Evolutionary conservation across 2,113 vertebrate species (phyloP), one percentile per base, ranked within the genome.

Genomic region (Suricata suricatta): DNA sequence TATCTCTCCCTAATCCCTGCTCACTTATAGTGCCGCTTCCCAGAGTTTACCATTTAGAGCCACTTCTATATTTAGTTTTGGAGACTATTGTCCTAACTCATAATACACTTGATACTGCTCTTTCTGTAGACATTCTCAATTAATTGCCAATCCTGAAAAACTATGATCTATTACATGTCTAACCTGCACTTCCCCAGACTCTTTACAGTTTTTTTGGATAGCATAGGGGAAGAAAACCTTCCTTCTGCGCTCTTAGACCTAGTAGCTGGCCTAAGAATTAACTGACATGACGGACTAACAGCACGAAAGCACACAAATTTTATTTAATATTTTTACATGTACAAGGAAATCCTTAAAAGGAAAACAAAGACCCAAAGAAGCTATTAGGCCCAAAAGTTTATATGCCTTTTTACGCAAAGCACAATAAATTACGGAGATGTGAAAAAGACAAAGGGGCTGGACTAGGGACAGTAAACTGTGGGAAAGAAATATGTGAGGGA

Each of bases 311-410:
- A 79, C 3, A 60, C 4, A 33, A 3, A 38, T 91, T 91, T 69
- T 57, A 79, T 60, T 77, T 79, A 69, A 35, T 86, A 47, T 47
- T 35, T 95, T 33, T 90, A 69, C 60, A 38, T 1, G 9, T 69
- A 69, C 80, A 69, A 6, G 25, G 57, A 50, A 69, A 13, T 31
- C 17, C 84, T 44, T 41, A 57, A 79, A 85, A 60, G 57, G 57
- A 84, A 84, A 90, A 95, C 81, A 69, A 93, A 80, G 13, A 95
- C 35, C 44, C 54, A 50, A 41, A 84, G 38, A 85, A 85, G 60
- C 31, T 57, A 23, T 68, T 44, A 85, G 71, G 35, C 31, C 60
- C 35, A 13, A 16, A 66, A 77, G 71, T 47, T 68, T n/a, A 69
- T 11, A 79, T 0, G 21, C 16, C 25, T 77, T 72, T 79, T 77